Evolutionary conservation across 1,140 invertebrate species (phyloP), one percentile per base, ranked within the genome.

Genomic region (Sycobia sp.): DNA sequence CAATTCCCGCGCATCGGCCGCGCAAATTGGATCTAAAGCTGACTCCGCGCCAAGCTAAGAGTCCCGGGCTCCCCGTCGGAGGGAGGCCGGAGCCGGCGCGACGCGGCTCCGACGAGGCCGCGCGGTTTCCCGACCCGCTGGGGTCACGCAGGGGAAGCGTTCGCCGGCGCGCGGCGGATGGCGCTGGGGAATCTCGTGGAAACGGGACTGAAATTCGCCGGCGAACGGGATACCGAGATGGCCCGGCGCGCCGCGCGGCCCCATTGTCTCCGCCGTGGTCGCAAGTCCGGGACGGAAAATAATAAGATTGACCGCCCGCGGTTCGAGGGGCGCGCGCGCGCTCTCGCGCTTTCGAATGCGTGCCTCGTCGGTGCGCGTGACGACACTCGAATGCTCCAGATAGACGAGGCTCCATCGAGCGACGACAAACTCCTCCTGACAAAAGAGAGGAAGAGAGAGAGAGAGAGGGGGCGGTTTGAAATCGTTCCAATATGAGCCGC

Each of bases 361-460:
- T n/a, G n/a, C n/a, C n/a, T n/a, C n/a, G n/a, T n/a, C n/a, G 22
- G 57, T 27, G 41, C 29, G 60, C 64, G 60, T 68, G 60, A 63
- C 67, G 64, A 66, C 53, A 57, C 38, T 38, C 25, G 50, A 61
- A 68, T 63, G 66, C 63, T n/a, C n/a, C n/a, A n/a, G n/a, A n/a
- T n/a, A n/a, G n/a, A n/a, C n/a, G n/a, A n/a, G n/a, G n/a, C n/a
- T n/a, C n/a, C n/a, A n/a, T n/a, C n/a, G n/a, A n/a, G n/a, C n/a
- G n/a, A n/a, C n/a, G n/a, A n/a, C n/a, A n/a, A n/a, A n/a, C n/a
- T n/a, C n/a, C n/a, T n/a, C n/a, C n/a, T n/a, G n/a, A n/a, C n/a
- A n/a, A n/a, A n/a, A n/a, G n/a, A n/a, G n/a, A n/a, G n/a, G n/a
- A n/a, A n/a, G n/a, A n/a, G n/a, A n/a, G n/a, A n/a, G n/a, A n/a